Base-by-base conservation (phyloP, 2,888 invertebrate species). In the Drosophila limbata region DNA sequence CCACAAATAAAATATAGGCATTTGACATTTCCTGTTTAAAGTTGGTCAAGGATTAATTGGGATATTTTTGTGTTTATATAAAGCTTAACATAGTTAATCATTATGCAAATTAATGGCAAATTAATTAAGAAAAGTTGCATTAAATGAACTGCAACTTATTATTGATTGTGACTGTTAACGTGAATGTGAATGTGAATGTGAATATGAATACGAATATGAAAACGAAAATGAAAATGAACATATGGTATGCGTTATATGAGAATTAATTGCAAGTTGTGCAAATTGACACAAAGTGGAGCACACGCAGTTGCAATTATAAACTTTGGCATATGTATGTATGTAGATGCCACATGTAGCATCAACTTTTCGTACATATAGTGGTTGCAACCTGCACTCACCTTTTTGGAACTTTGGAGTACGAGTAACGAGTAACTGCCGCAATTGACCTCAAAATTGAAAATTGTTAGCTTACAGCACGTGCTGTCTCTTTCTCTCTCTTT, bases 401-500 rank as follows among this genome's bases (percentile, higher is more conserved):
- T 44, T 55, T 55, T 40, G 40, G 9, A 6, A 52, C 39, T 42
- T 42, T 42, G 19, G 31, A 55, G 42, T 42, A 40, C 25, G 15
- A 9, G 25, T 53, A 11, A 40, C 25, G 15, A 9, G 25, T 53
- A 11, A 15, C 25, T 35, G 35, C 47, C 57, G 33, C 57, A 57
- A 62, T 55, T 55, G 56, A 15, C 28, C 45, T 28, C 33, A 44
- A 55, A 44, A 25, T 62, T 47, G 45, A 35, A 37, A 53, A 53
- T 61, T 44, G 42, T 35, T 35, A 8, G 55, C 61, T 45, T 25
- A 35, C 61, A 53, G 35, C 45, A 47, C 47, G 45, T 56, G 39
- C 47, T 37, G 3, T 11, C 25, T 37, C 5, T 25, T 15, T 3
- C 21, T 45, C 19, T 25, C 19, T 15, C 25, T 15, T n/a, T 10